Conservation (phyloP, 2,888 invertebrate species). For the Cosmopolites sordidus region DNA sequence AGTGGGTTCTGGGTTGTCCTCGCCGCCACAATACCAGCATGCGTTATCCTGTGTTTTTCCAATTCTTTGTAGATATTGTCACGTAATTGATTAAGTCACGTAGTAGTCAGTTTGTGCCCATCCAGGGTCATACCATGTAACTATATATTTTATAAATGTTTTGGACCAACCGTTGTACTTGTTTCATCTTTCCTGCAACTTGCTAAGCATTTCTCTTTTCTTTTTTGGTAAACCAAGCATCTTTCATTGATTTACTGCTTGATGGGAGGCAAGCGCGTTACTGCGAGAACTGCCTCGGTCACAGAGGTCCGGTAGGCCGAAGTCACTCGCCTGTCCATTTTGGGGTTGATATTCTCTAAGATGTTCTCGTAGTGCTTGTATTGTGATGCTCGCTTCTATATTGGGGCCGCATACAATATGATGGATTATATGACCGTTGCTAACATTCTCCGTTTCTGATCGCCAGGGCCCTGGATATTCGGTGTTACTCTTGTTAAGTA, state of each 20-base stretch:
- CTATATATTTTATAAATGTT: background rate
- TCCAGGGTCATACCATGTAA: too few species aligned
- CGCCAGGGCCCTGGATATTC: conserved; percentile 10
- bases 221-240: too few species aligned
- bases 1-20: background rate
- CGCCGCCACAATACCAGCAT: background rate
- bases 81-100: background rate
- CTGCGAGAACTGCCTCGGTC: too few species aligned
- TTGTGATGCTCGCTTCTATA: conserved; percentile 3
- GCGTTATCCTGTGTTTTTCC: background rate
- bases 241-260: too few species aligned
- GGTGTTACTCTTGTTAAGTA: conserved; percentile 1
- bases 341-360: too few species aligned
- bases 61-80: background rate
- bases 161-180: background rate
- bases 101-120: too few species aligned
- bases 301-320: too few species aligned
- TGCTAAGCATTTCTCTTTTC: too few species aligned
- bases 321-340: too few species aligned
- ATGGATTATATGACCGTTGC: conserved; percentile 10
- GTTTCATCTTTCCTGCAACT: too few species aligned
- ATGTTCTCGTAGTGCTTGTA: background rate
- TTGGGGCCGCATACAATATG: conserved; percentile 17
- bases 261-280: too few species aligned
- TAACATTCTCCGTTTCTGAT: conserved; percentile 8